Evolutionary conservation across 2,113 vertebrate genomes (phyloP).

Genomic region (Piprites chloris): DNA sequence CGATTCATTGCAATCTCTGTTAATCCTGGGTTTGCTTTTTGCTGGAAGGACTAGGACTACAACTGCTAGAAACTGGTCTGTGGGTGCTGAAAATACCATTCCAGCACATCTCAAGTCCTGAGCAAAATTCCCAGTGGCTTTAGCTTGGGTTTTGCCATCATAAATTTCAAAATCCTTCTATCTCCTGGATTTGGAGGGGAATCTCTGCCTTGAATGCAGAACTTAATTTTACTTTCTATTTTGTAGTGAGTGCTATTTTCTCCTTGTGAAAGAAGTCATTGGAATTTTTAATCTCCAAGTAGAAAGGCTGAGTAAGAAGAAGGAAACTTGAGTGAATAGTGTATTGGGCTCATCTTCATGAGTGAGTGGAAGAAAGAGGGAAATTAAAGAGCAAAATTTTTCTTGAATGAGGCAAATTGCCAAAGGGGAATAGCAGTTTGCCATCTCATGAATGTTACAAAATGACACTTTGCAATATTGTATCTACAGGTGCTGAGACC

Average conservation of each 20-base stretch:
- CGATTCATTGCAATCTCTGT: background rate
- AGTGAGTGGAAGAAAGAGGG: background rate
- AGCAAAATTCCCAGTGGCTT: background rate
- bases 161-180: background rate
- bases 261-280: background rate
- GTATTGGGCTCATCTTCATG: background rate
- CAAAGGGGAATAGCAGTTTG: background rate
- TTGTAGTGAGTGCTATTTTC: background rate
- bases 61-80: background rate
- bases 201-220: background rate
- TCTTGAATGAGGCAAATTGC: background rate
- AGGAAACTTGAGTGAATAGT: background rate
- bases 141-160: background rate
- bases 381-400: background rate
- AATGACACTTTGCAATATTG: background rate
- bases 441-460: background rate
- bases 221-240: background rate
- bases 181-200: background rate
- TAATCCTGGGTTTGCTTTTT: background rate
- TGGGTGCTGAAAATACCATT: background rate
- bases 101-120: background rate
- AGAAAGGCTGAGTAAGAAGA: background rate
- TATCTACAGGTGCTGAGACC: slow-evolving; percentile 4
- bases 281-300: background rate
- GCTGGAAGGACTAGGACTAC: background rate